Evolutionary conservation across 2,888 invertebrate genomes (phyloP), one percentile per base, ranked within the genome.

Genomic region (Malthinus seriepunctatus): DNA sequence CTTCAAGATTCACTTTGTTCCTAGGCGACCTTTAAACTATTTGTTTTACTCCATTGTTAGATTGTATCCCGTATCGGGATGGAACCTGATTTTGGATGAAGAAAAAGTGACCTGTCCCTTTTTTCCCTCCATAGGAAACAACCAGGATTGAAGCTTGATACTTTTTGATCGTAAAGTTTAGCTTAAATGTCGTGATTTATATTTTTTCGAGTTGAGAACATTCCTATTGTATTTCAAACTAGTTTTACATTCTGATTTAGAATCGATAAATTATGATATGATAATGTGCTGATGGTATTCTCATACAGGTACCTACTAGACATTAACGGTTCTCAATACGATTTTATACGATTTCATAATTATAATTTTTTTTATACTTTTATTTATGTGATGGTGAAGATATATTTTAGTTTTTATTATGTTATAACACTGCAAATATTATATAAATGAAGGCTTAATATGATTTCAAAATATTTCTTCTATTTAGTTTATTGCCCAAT

Each of bases 201-300:
- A 60, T 14, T 56, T 23, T 23, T 23, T 42, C 47, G 51, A 58
- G 46, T 38, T 14, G 48, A 44, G 45, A 44, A 47, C 47, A 45
- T 38, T 31, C 37, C 59, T 51, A 56, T 62, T 62, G 62, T 59
- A 47, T 49, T 54, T 53, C 23, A 38, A 50, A 55, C 57, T 62
- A 32, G 53, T 56, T 55, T 42, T 57, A 55, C 51, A 58, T 63
- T 54, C 57, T 65, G 65, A 65, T 65, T 65, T 65, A 65, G 55
- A 48, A 56, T 53, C 63, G 65, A 63, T 65, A 63, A 65, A 65
- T 63, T 63, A 56, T 48, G 42, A 39, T 46, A 51, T 61, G 56
- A 56, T 51, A 55, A 62, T 49, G 58, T 62, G 62, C 48, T 62
- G 62, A 62, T 56, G 53, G 50, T 46, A 37, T 55, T 38, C 44